Evolutionary conservation across 1,140 invertebrate genomes (phyloP).

Genomic region (Heliconius congener): DNA sequence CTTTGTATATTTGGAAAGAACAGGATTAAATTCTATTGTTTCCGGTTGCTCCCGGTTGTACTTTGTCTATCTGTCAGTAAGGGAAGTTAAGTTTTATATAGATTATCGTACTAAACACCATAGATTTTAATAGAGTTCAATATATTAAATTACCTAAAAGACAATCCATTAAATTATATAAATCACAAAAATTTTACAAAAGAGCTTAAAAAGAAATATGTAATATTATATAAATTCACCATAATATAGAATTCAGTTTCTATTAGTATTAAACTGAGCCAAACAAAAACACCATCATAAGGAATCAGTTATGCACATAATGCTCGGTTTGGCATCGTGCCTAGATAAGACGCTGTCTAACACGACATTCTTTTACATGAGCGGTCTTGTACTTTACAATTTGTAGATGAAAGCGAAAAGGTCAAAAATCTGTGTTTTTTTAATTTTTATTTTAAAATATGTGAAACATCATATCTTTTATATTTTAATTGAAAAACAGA

Average conservation of each 20-base stretch:
- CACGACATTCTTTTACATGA: slow-evolving; percentile 69
- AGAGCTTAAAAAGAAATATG: neutral
- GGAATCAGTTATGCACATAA: slow-evolving; percentile 58
- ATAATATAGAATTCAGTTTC: slow-evolving; percentile 7
- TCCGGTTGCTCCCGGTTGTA: no score
- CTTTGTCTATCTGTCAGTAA: no score
- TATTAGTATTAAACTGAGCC: slow-evolving; percentile 29
- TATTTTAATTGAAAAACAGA: no score
- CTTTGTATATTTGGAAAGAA: no score
- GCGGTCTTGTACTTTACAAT: slow-evolving; percentile 22
- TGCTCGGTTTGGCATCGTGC: slow-evolving; percentile 64
- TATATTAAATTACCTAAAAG: no score
- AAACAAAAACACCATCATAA: slow-evolving; percentile 55
- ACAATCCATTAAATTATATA: neutral
- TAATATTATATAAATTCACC: neutral
- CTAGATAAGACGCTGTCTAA: slow-evolving; percentile 62
- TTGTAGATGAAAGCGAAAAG: slow-evolving; percentile 8
- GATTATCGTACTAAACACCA: no score
- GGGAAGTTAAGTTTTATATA: no score
- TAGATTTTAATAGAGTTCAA: no score
- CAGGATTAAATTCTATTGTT: no score
- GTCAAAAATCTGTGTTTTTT: no score
- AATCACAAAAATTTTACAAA: neutral
- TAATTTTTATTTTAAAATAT: no score
- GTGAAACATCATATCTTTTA: no score